Evolutionary conservation across 2,113 vertebrate species (phyloP).

Genomic region (Lophochroa leadbeateri): DNA sequence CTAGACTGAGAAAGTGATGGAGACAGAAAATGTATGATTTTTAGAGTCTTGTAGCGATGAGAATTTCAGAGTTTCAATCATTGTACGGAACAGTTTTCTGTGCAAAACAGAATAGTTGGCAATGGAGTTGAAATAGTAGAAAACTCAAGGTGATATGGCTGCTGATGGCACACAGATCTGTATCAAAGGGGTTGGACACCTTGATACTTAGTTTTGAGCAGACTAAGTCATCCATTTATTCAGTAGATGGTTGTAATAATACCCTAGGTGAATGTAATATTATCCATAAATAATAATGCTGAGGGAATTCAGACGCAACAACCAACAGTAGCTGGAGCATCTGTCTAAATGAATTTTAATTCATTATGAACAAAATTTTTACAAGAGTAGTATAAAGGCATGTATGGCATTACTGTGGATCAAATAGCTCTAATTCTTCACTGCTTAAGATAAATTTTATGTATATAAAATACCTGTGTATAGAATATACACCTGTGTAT

Average conservation of each 20-base stretch:
- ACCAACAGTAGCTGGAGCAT: rapidly evolving
- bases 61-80: not conserved
- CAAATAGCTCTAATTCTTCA: not conserved
- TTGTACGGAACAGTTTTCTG: not conserved
- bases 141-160: not conserved
- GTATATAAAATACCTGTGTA: too few species aligned
- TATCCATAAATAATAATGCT: not conserved
- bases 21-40: not conserved
- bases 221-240: not conserved
- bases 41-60: not conserved
- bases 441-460: not conserved
- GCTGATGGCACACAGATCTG: not conserved
- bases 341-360: not conserved
- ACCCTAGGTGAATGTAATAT: not conserved
- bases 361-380: not conserved
- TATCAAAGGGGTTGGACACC: not conserved
- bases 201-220: not conserved
- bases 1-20: not conserved
- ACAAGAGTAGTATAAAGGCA: not conserved
- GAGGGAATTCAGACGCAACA: not conserved
- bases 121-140: not conserved
- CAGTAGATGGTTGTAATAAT: not conserved
- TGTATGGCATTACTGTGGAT: rapidly evolving
- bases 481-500: too few species aligned
- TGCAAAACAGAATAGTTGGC: not conserved